These are phyloP conservation scores for Drosophila picticornis DNA, from an alignment of 2,888 invertebrate genomes.

Conservation along the genomic window DNA sequence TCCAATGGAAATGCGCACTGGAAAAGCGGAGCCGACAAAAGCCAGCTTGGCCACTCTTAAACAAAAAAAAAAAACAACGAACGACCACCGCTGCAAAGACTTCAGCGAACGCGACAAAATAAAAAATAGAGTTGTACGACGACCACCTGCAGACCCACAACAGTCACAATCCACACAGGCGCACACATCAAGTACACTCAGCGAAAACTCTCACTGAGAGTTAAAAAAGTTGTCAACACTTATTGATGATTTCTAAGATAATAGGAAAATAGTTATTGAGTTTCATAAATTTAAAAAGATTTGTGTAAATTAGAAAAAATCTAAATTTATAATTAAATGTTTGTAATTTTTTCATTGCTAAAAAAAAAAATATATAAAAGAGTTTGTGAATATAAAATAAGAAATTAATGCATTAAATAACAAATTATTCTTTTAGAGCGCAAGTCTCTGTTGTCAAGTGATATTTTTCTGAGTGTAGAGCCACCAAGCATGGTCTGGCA, in stretches of 20 bases:
- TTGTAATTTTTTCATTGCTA: no score
- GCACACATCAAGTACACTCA: constrained; percentile 1
- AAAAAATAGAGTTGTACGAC: constrained; percentile 81
- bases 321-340: not conserved
- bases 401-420: not conserved
- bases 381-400: no score
- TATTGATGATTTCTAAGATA: not conserved
- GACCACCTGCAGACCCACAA: constrained; percentile 71
- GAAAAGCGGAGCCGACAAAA: constrained; percentile 48
- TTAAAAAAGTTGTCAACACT: not conserved
- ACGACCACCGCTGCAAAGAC: constrained; percentile 75
- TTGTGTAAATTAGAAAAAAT: not conserved
- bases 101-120: constrained; percentile 79
- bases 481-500: constrained; percentile 17
- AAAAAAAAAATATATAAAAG: no score
- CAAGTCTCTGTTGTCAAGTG: not conserved
- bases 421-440: not conserved
- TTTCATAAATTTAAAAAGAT: not conserved
- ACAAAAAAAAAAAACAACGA: constrained; percentile 39
- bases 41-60: constrained; percentile 44
- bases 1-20: constrained; percentile 43
- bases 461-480: not conserved
- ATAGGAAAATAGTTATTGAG: not conserved
- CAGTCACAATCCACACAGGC: constrained; percentile 12
- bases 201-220: not conserved